phyloP scores from a whole-genome alignment of 2,888 invertebrate species.

The Andrena hattorfiana region DNA sequence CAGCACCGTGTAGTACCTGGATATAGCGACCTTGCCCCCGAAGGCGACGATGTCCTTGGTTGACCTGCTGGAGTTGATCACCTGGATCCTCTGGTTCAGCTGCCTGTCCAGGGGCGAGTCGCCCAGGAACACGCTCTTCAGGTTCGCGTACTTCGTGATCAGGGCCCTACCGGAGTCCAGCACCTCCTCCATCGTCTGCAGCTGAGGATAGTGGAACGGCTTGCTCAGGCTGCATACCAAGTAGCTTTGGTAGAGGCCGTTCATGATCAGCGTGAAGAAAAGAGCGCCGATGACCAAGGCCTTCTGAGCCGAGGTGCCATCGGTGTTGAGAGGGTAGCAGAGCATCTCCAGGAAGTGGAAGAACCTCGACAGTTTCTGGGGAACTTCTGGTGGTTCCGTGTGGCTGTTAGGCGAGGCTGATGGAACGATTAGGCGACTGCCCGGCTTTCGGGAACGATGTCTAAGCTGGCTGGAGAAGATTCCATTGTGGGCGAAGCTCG shows the following conservation, averaged over 20 bases:
- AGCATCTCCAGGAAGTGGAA: slow-evolving; percentile 59
- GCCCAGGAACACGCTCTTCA: slow-evolving; percentile 59
- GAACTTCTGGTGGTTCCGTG: slow-evolving; percentile 55
- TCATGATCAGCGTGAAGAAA: slow-evolving; percentile 69
- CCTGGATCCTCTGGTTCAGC: slow-evolving; percentile 33
- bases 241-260: slow-evolving; percentile 72
- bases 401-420: no score
- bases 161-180: slow-evolving; percentile 62
- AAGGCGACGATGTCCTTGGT: slow-evolving; percentile 64
- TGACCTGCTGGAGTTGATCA: slow-evolving; percentile 18
- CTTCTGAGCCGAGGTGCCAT: slow-evolving; percentile 58
- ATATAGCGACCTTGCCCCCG: slow-evolving; percentile 53
- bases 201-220: slow-evolving; percentile 71
- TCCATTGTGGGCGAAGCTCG: background rate
- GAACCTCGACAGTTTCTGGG: slow-evolving; percentile 29
- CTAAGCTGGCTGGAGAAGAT: background rate
- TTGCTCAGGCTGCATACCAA: slow-evolving; percentile 74
- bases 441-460: no score
- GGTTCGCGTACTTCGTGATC: slow-evolving; percentile 75
- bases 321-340: slow-evolving; percentile 67
- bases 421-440: background rate
- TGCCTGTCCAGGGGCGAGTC: slow-evolving; percentile 42
- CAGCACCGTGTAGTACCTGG: slow-evolving; percentile 57
- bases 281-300: slow-evolving; percentile 67
- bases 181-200: slow-evolving; percentile 72